phyloP scores from a whole-genome alignment of 2,797 vertebrate species.

The Sarcophilus harrisii region DNA sequence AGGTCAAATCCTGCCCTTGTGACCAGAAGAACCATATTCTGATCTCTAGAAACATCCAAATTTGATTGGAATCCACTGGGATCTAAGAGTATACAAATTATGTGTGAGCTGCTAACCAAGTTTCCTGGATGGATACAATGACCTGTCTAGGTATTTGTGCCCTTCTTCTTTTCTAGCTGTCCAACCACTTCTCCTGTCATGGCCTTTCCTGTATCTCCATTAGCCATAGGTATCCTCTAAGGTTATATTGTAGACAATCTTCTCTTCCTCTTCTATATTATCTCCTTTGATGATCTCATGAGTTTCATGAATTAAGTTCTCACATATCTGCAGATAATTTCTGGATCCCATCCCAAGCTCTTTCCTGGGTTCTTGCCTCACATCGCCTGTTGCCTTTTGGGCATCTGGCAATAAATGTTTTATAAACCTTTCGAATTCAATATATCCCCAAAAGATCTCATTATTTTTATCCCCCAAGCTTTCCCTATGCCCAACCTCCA shows the following conservation, averaged over 20 bases:
- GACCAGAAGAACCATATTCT: neutral
- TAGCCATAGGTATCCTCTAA: neutral
- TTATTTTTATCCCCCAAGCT: neutral
- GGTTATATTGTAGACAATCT: neutral
- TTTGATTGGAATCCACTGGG: neutral
- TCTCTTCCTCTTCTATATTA: neutral
- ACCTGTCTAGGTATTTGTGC: neutral
- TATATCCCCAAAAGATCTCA: neutral
- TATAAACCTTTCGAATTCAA: neutral
- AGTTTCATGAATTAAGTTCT: neutral
- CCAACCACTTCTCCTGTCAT: neutral
- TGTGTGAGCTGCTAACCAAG: neutral
- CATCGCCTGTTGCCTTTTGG: neutral
- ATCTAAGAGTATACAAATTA: neutral
- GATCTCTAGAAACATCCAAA: neutral
- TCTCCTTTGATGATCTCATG: neutral
- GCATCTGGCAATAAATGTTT: neutral
- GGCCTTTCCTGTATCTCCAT: neutral
- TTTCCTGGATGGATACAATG: constrained; percentile 7
- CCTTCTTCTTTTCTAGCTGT: neutral
- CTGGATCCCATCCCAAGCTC: neutral
- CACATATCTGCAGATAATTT: neutral
- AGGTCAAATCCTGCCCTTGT: neutral
- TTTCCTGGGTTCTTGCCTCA: neutral
- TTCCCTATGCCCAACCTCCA: neutral